Evolutionary conservation across 2,113 vertebrate genomes (phyloP).

Genomic region (Anas platyrhynchos): DNA sequence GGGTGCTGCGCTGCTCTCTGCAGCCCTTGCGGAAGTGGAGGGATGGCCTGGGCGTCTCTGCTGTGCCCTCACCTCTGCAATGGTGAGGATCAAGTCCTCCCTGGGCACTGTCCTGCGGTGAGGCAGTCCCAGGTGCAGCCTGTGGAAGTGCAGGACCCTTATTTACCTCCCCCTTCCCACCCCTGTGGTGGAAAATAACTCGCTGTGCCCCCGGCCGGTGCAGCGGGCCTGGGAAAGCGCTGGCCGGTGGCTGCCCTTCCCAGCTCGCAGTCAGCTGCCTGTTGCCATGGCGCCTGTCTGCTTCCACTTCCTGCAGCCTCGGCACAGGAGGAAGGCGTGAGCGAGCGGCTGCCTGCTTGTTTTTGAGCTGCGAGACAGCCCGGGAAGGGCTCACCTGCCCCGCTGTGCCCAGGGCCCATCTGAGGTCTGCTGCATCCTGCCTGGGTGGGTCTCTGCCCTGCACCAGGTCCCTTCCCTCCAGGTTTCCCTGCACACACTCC

Average conservation of each 20-base stretch:
- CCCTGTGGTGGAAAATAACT: not conserved
- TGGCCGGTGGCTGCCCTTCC: conserved; percentile 47
- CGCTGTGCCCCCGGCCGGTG: not conserved
- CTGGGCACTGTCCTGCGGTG: fast-evolving
- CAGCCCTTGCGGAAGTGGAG: too few relatives aligned
- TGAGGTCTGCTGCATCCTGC: not conserved
- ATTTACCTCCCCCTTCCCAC: not conserved
- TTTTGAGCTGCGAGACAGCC: not conserved
- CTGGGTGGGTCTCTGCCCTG: not conserved
- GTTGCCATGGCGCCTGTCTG: conserved; percentile 41
- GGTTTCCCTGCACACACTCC: fast-evolving
- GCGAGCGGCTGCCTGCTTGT: conserved; percentile 24
- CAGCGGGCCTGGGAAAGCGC: conserved; percentile 25
- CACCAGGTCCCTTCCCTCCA: not conserved
- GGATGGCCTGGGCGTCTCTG: not conserved
- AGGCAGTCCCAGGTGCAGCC: not conserved
- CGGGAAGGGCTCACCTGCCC: conserved; percentile 37
- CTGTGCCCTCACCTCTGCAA: not conserved
- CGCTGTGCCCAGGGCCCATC: not conserved
- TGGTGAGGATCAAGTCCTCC: fast-evolving
- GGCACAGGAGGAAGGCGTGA: not conserved
- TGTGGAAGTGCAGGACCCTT: not conserved
- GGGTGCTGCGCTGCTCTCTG: not conserved
- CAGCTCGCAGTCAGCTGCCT: conserved; percentile 56
- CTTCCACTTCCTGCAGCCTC: conserved; percentile 42